phyloP scores from a whole-genome alignment of 2,797 vertebrate species.

The Benthosema pterotum region DNA sequence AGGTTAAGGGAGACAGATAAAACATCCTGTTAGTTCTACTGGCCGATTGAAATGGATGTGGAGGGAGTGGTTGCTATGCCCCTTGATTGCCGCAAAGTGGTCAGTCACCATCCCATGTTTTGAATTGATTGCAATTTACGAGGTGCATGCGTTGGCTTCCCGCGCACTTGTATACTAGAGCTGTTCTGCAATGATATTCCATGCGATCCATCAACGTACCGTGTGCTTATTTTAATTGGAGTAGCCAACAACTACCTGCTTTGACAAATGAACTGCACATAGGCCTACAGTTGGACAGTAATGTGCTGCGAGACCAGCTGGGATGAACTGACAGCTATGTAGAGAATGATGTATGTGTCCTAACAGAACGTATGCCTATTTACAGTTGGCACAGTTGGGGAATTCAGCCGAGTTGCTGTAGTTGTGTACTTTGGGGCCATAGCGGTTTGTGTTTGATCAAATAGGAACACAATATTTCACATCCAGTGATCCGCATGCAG shows the following conservation, averaged over 20 bases:
- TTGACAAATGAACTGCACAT: slow-evolving; percentile 33
- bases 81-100: too few relatives aligned
- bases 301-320: slow-evolving; percentile 41
- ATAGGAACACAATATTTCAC: slow-evolving; percentile 2
- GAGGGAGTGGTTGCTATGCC: too few relatives aligned
- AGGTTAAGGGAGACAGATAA: too few relatives aligned
- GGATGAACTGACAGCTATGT: slow-evolving; percentile 15
- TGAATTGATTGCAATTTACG: not conserved
- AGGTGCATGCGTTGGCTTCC: too few relatives aligned
- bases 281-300: slow-evolving; percentile 15
- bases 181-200: not conserved
- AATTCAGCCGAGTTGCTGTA: not conserved
- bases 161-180: not conserved
- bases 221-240: slow-evolving; percentile 9
- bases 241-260: slow-evolving; percentile 19
- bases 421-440: slow-evolving; percentile 23
- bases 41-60: too few relatives aligned
- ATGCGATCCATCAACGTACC: not conserved
- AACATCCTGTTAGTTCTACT: too few relatives aligned
- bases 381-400: slow-evolving; percentile 33
- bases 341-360: slow-evolving; percentile 21
- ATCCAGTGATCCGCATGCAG: not conserved
- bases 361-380: slow-evolving; percentile 21
- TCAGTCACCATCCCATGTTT: too few relatives aligned
- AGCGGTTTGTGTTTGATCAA: slow-evolving; percentile 17